Base-by-base conservation (phyloP, 2,888 invertebrate species). In the Parnassius mnemosyne region DNA sequence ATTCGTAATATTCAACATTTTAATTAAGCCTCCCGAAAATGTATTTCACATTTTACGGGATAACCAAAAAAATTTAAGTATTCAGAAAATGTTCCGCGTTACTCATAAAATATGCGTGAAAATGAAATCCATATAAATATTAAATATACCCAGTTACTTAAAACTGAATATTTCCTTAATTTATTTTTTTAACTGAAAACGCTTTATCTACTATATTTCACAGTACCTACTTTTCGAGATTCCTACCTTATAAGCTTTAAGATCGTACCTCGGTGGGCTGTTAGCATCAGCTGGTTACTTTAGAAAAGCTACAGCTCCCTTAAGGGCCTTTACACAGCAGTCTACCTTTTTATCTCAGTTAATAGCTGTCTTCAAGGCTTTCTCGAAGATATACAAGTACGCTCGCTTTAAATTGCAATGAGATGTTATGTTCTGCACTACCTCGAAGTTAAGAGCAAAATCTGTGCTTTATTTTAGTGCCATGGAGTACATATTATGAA, bases 311-410 rank as follows among this genome's bases (percentile, higher is more conserved):
- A 77, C 68, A 59, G 69, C 59, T 68, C 75, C 73, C 76, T 55
- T 56, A 66, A 69, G 76, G 71, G 69, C 69, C 70, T 71, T 77
- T 73, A 73, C 65, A 67, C 65, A 65, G 67, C 70, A 61, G 51
- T 70, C 65, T 70, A 68, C 72, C 70, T 69, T 69, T 74, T 71
- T 73, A 73, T 71, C 69, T 68, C 68, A 61, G 64, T 68, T 74
- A 71, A 71, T 69, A 66, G 71, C 68, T 70, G 69, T 71, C 71
- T 71, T 71, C 68, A 64, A 65, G 65, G 65, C 63, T 61, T 71
- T 69, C 67, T 49, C 43, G 59, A 44, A 64, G 66, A 72, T 70
- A 68, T 72, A 70, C 61, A 57, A 64, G 34, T 11, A 47, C 16
- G 43, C 42, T 60, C 65, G 53, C 53, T 54, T 50, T 16, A 57